Percentiles rank a stretch among this genome's conserved stretches.
Evolutionary conservation across 2,888 invertebrate species (phyloP).

Genomic region (Meteorus colon): DNA sequence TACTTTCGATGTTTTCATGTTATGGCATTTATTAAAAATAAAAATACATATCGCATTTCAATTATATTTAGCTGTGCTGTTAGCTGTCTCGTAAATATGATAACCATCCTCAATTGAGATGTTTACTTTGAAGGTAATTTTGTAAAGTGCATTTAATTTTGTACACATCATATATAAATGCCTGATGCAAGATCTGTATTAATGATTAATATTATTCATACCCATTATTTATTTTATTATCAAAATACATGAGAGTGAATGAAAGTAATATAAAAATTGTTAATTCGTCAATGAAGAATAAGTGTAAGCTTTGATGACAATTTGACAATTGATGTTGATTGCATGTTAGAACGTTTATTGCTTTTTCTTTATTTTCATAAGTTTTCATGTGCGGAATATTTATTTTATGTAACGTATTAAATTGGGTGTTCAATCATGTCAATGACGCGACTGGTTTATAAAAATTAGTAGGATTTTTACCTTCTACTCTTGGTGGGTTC

Average conservation of each 20-base stretch:
- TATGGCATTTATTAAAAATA: not conserved
- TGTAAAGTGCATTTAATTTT: not conserved
- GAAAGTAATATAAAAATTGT: not conserved
- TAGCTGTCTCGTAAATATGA: slow-evolving; percentile 40
- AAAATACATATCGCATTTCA: slow-evolving; percentile 36
- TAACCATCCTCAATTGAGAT: slow-evolving; percentile 33
- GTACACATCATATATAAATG: not conserved
- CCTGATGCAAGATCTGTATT: not conserved
- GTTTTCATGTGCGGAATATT: not conserved
- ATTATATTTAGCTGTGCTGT: slow-evolving; percentile 35
- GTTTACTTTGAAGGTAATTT: slow-evolving; percentile 3
- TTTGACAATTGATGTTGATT: slow-evolving; percentile 53
- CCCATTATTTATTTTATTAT: not conserved
- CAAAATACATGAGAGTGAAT: not conserved
- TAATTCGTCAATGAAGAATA: not conserved
- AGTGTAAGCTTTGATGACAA: slow-evolving; percentile 40
- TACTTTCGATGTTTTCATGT: slow-evolving; percentile 1
- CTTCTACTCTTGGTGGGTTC: not conserved
- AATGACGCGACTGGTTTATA: slow-evolving; percentile 19
- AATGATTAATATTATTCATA: slow-evolving; percentile 2
- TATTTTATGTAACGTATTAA: slow-evolving; percentile 5
- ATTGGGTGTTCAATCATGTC: slow-evolving; percentile 47
- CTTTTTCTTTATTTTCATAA: not conserved
- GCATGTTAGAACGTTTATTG: slow-evolving; percentile 2
- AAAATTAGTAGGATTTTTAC: slow-evolving; percentile 30